Evolutionary conservation across 2,888 invertebrate species (phyloP).

Genomic region (Acleris sparsana): DNA sequence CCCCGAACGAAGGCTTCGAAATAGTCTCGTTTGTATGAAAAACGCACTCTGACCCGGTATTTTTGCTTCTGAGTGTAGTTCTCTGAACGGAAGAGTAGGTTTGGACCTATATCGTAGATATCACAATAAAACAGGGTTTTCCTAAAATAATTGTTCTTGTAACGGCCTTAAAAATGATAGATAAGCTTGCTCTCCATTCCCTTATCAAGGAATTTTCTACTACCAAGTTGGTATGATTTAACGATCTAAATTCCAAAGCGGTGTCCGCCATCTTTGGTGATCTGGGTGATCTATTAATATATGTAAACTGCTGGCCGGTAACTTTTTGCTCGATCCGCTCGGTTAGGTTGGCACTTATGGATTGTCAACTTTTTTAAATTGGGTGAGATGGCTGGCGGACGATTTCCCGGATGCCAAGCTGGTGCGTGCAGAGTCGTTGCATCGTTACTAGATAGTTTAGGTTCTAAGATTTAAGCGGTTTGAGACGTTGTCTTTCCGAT

Average conservation of each 20-base stretch:
- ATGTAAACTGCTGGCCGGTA: slow-evolving; percentile 18
- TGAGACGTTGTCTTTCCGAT: too few species aligned
- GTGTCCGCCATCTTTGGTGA: slow-evolving; percentile 21
- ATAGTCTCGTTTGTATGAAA: too few species aligned
- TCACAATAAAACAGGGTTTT: too few species aligned
- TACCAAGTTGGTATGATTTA: slow-evolving; percentile 26
- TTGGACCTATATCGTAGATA: too few species aligned
- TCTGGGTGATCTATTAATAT: slow-evolving; percentile 31
- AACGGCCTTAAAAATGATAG: neutral
- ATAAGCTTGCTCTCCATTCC: neutral
- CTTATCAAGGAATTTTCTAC: slow-evolving; percentile 10
- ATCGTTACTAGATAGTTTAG: slow-evolving; percentile 4
- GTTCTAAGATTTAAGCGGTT: slow-evolving; percentile 2
- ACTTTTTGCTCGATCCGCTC: slow-evolving; percentile 10
- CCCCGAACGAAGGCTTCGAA: too few species aligned
- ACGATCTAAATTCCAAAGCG: slow-evolving; percentile 4
- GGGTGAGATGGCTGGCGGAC: neutral
- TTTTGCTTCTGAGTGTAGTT: too few species aligned
- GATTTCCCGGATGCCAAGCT: slow-evolving; percentile 14
- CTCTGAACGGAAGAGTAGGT: too few species aligned
- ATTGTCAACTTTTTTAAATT: slow-evolving; percentile 26
- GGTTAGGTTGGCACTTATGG: slow-evolving; percentile 15
- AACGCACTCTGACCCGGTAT: too few species aligned
- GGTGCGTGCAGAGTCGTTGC: slow-evolving; percentile 6
- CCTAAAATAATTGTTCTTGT: too few species aligned